phyloP scores from a whole-genome alignment of 2,113 vertebrate genomes.

The Bos javanicus region DNA sequence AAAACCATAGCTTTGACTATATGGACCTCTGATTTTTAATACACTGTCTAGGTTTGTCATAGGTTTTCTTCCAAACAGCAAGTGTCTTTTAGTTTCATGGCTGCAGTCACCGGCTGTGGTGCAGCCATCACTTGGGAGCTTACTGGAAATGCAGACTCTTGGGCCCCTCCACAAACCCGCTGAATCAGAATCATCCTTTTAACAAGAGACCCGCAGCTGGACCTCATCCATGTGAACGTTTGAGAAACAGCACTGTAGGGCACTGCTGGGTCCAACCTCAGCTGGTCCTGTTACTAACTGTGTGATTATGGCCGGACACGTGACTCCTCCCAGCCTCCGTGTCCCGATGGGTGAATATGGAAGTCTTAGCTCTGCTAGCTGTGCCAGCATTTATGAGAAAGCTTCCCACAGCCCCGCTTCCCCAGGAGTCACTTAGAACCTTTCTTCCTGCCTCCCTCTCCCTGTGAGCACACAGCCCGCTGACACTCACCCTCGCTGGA shows the following conservation, averaged over 20 bases:
- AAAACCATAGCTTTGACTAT: not conserved
- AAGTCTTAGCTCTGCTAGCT: not conserved
- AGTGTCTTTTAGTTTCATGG: not conserved
- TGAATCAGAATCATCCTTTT: not conserved
- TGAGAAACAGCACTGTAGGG: not conserved
- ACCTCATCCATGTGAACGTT: not conserved
- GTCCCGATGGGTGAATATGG: not conserved
- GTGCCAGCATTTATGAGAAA: not conserved
- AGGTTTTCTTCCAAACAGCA: not conserved
- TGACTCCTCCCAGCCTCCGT: not conserved
- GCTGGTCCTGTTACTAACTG: not conserved
- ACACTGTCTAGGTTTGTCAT: not conserved
- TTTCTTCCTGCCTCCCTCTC: slow-evolving; percentile 61
- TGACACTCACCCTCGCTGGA: not conserved
- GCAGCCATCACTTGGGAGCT: not conserved
- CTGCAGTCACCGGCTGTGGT: not conserved
- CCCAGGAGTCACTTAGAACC: slow-evolving; percentile 37
- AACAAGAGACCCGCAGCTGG: not conserved
- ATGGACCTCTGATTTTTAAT: not conserved
- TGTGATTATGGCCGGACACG: not conserved
- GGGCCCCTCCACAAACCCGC: not conserved
- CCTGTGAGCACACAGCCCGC: not conserved
- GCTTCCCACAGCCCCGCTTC: not conserved
- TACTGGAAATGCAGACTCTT: not conserved
- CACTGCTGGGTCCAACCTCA: rapidly evolving